Conservation (phyloP, 2,888 invertebrate species). For the Adineta ricciae region DNA sequence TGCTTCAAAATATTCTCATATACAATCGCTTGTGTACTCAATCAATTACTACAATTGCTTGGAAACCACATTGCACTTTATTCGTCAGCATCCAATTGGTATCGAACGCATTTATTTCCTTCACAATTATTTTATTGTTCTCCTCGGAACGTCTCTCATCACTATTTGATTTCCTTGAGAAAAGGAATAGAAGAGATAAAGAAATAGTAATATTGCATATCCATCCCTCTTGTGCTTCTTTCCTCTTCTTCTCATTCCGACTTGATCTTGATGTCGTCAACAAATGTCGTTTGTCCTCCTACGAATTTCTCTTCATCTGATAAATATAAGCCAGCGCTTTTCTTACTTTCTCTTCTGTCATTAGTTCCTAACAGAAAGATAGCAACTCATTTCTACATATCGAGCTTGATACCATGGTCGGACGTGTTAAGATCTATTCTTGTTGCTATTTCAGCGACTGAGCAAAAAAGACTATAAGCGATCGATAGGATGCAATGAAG, state of each 20-base stretch:
- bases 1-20: neutral
- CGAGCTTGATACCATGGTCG: neutral
- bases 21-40: no score
- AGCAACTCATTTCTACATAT: neutral
- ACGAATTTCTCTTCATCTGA: neutral
- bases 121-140: neutral
- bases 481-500: neutral
- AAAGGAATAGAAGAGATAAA: neutral
- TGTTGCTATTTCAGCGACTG: neutral
- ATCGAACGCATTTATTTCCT: neutral
- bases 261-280: neutral
- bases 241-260: neutral
- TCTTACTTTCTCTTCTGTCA: neutral
- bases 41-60: neutral
- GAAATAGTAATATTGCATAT: neutral
- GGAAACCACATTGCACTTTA: neutral
- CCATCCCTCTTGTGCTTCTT: neutral
- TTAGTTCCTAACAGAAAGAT: neutral
- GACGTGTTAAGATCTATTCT: conserved; percentile 9
- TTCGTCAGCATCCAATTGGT: no score
- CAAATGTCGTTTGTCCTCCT: neutral
- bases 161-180: neutral
- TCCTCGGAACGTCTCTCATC: neutral
- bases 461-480: neutral
- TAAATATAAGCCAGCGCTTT: neutral